Base-by-base conservation (phyloP, 2,797 vertebrate species). In the Peromyscus nudipes region DNA sequence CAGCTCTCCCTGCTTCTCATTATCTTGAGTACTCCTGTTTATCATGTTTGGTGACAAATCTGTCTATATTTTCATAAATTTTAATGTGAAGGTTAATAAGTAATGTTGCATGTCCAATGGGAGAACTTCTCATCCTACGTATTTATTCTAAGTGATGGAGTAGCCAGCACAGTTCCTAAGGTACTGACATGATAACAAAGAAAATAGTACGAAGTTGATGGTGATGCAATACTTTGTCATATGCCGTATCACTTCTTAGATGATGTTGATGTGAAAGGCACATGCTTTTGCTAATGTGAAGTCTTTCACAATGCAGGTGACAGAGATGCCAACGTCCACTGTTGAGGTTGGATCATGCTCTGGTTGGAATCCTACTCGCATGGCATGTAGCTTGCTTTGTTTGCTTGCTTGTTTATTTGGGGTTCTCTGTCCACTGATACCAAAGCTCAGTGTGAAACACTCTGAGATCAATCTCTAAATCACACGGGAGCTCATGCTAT, bases 31-130 rank as follows among this genome's bases (percentile, higher is more conserved):
- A 49, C 6, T 86, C 14, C 57, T 37, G 49, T 55, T 40, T 81
- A 13, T 65, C n/a, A 94, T 10, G 9, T 31, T 83, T 79, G 46
- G 37, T 23, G 14, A 82, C 65, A 92, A 65, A 73, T 27, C 77
- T 89, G 13, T 77, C 52, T 67, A 62, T 71, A 52, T 29, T 80
- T 91, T 69, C 21, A 64, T 69, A 69, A 64, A 11, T 69, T 93
- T 29, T 89, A 82, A 96, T 83, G 19, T 75, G 71, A 90, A 95
- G 34, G 23, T 9, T 83, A 82, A 79, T 62, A 60, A 64, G 82
- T 25, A 62, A 29, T 64, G 1, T 9, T 55, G 67, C 65, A 76
- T 79, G 21, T 55, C 92, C 64, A 62, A 92, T 46, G 14, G 65
- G 34, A 79, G 13, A 65, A 31, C 31, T 57, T 91, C 31, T 91